Base-by-base conservation (phyloP, 2,113 vertebrate genomes). In the Eulemur macaco region DNA sequence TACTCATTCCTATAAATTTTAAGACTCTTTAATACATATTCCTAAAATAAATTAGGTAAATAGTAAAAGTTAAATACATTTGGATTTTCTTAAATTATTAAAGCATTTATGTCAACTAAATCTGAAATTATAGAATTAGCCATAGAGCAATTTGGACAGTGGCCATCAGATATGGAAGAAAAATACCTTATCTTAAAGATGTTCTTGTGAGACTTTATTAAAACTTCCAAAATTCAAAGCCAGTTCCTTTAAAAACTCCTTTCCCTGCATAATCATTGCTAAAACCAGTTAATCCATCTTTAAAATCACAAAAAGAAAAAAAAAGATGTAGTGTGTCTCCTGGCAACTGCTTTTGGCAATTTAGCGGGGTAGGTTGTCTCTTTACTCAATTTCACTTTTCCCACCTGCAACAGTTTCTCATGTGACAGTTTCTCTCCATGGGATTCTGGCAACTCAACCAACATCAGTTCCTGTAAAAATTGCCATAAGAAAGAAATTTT, bases 311-410 rank as follows among this genome's bases (percentile, higher is more conserved):
- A 71, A 29, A 9, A 34, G 8, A 34, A n/a, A 25, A 18, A 56
- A 86, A 3, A n/a, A 8, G 47, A 8, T 21, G 8, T 9, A 23
- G 10, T 8, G 39, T 18, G 3, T 66, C 34, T 74, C 27, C 11
- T 95, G 86, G 91, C 89, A 97, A 63, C 17, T 64, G 21, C 27
- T 76, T 63, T 45, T 78, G 83, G 54, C n/a, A 78, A 34, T 81
- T 84, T 83, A 73, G 64, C 63, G 27, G 1, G n/a, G 5, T 78
- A 81, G 78, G 39, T 21, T 85, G 21, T 85, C 88, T 97, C 93
- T 80, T 97, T 81, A 94, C 47, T 97, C 96, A 97, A 84, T 91
- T 97, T 97, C 96, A 98, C 5, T 93, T 95, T 95, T 86, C 64
- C 93, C 97, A 93, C 91, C 95, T 97, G 93, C 25, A 84, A 31